phyloP scores from a whole-genome alignment of 2,888 invertebrate genomes.

The Drosophila greeni region DNA sequence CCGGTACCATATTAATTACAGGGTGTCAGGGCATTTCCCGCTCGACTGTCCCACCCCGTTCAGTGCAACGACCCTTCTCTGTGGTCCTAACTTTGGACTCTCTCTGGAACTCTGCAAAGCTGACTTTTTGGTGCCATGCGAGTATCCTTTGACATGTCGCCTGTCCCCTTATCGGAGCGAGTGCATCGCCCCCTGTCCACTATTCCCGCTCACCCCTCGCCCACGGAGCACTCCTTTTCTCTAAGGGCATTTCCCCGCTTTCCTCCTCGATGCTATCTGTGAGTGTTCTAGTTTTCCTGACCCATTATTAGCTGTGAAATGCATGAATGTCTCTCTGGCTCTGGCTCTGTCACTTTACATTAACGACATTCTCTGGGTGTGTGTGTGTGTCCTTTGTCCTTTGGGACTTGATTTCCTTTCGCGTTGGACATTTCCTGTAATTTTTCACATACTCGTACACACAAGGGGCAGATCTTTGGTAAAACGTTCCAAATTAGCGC shows the following conservation, averaged over 20 bases:
- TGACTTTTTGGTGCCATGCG: slow-evolving; percentile 36
- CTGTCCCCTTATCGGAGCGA: slow-evolving; percentile 57
- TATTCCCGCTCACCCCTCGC: not conserved
- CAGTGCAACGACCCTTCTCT: slow-evolving; percentile 32
- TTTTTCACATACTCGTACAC: slow-evolving; percentile 47
- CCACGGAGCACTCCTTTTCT: not conserved
- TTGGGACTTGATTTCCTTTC: slow-evolving; percentile 65
- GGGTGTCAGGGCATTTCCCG: slow-evolving; percentile 14
- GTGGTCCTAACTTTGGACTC: slow-evolving; percentile 16
- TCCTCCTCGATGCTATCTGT: slow-evolving; percentile 49
- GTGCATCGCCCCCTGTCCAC: slow-evolving; percentile 66
- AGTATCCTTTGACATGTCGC: slow-evolving; percentile 32
- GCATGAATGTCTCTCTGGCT: slow-evolving; percentile 33
- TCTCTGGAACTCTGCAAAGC: not conserved
- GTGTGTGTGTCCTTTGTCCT: slow-evolving; percentile 50
- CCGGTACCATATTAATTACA: slow-evolving; percentile 62
- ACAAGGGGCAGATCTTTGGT: slow-evolving; percentile 14
- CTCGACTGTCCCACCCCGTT: slow-evolving; percentile 5
- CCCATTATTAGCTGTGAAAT: slow-evolving; percentile 52
- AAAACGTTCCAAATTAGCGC: slow-evolving; percentile 61
- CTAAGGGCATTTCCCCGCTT: slow-evolving; percentile 18
- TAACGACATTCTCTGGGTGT: not conserved
- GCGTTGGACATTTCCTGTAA: slow-evolving; percentile 64
- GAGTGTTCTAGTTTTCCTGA: slow-evolving; percentile 65
- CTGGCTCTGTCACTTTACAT: slow-evolving; percentile 19